Evolutionary conservation across 2,113 vertebrate species (phyloP), one percentile per base, ranked within the genome.

Genomic region (Festucalex cinctus): DNA sequence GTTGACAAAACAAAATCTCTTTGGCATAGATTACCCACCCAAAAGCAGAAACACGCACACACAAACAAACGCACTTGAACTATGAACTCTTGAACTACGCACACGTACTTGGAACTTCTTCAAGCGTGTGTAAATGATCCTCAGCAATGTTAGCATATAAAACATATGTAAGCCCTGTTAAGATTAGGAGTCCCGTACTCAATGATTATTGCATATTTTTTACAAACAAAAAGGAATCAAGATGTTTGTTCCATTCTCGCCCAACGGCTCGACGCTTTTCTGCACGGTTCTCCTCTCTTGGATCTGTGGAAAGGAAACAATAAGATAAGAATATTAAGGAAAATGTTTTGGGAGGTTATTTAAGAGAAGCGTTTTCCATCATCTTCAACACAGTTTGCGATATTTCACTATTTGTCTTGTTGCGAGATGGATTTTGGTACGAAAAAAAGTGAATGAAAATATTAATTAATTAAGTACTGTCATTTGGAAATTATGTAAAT

Each of bases 1-100:
- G 78, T 9, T 85, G 79, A 87, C 86, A 88, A 86, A 85, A 89
- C 90, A 88, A 91, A 91, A 89, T 91, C 84, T 92, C 88, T 92
- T 92, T 92, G 90, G 91, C 88, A 83, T 89, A 87, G 73, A 85
- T 86, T 61, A 89, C 84, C 89, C 87, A 88, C 85, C 88, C 85
- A 68, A 76, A 89, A 88, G 87, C 85, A 37, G 80, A 81, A 82
- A 84, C 79, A 81, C 80, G 56, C 76, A 57, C 62, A 69, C 65
- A 62, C 62, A 69, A 63, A 62, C 65, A 72, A 53, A 69, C 65
- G 39, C 61, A 39, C 65, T 26, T 17, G 54, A 77, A 73, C 67
- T 61, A 63, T 32, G 28, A 32, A 32, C 28, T 32, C 28, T 32
- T 32, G 28, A 32, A 32, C 66, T 71, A 70, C 62, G 71, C 66